Conservation (phyloP, 2,888 invertebrate genomes). For the Eupithecia insigniata region DNA sequence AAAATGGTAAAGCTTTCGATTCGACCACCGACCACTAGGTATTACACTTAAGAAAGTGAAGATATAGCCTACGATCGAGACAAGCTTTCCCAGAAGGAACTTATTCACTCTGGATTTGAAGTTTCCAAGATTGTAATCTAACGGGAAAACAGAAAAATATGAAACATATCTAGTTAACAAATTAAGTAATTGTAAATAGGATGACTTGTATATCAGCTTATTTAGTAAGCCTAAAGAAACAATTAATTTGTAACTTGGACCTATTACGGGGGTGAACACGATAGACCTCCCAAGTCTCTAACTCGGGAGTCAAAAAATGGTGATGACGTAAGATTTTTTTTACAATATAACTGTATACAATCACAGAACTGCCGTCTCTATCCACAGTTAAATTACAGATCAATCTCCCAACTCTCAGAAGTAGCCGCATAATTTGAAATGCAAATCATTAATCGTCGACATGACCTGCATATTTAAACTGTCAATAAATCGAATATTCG, state of each 20-base stretch:
- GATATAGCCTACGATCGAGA: no score
- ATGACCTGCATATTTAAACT: conserved; percentile 39
- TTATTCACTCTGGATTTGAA: no score
- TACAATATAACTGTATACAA: background rate
- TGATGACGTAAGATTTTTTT: background rate
- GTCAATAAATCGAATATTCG: conserved; percentile 41
- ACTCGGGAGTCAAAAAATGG: background rate
- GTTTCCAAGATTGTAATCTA: no score
- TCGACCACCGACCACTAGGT: no score
- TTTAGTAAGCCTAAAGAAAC: background rate
- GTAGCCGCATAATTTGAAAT: conserved; percentile 29
- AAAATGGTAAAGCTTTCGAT: no score
- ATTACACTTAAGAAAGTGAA: no score
- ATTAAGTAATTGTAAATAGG: background rate
- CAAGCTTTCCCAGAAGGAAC: no score
- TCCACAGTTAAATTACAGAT: conserved; percentile 20
- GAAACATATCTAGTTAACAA: background rate
- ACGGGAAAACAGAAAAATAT: no score
- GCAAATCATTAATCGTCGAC: conserved; percentile 36
- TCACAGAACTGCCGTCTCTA: background rate
- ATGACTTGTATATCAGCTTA: background rate
- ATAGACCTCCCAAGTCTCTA: background rate
- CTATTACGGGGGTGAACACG: background rate
- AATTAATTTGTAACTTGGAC: background rate
- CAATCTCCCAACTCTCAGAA: conserved; percentile 18